These are phyloP conservation scores for Drosophila tsacasi DNA, from an alignment of 1,140 invertebrate genomes.

Conservation along the genomic window DNA sequence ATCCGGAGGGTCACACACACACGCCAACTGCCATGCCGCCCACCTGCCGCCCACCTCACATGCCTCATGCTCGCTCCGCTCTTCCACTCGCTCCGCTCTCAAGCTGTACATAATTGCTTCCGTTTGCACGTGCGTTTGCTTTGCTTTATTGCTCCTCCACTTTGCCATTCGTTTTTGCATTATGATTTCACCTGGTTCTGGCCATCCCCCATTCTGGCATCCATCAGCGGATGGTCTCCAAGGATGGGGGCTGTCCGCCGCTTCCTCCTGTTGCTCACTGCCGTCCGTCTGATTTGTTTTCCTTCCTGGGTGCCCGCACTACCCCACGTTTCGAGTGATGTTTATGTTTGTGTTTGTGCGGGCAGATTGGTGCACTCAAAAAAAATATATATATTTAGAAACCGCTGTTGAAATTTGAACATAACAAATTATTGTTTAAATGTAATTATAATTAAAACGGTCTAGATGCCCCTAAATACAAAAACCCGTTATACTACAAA, in stretches of 20 bases:
- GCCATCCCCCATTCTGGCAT: constrained; percentile 21
- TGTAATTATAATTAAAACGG: too few relatives aligned
- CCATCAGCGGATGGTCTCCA: constrained; percentile 33
- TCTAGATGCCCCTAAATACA: too few relatives aligned
- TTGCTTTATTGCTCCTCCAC: constrained; percentile 56
- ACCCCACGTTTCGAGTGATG: constrained; percentile 59
- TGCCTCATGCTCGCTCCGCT: constrained; percentile 14
- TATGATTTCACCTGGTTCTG: constrained; percentile 59
- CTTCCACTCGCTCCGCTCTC: constrained; percentile 18
- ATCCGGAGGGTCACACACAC: constrained; percentile 25
- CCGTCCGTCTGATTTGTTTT: constrained; percentile 77
- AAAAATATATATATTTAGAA: neutral
- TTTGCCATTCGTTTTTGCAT: constrained; percentile 58
- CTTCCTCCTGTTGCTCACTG: constrained; percentile 75
- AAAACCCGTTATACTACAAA: too few relatives aligned
- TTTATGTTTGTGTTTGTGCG: constrained; percentile 55
- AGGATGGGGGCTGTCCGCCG: constrained; percentile 43
- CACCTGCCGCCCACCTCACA: constrained; percentile 8
- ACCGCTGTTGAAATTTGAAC: too few relatives aligned
- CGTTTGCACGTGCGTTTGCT: constrained; percentile 78
- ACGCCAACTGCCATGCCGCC: constrained; percentile 1
- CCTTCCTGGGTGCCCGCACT: constrained; percentile 38
- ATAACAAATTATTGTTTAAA: too few relatives aligned
- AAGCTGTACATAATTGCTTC: constrained; percentile 80
- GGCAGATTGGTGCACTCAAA: constrained; percentile 15